Base-by-base conservation (phyloP, 35 echinoderm and acorn worm genomes). In the Anneissia japonica region DNA sequence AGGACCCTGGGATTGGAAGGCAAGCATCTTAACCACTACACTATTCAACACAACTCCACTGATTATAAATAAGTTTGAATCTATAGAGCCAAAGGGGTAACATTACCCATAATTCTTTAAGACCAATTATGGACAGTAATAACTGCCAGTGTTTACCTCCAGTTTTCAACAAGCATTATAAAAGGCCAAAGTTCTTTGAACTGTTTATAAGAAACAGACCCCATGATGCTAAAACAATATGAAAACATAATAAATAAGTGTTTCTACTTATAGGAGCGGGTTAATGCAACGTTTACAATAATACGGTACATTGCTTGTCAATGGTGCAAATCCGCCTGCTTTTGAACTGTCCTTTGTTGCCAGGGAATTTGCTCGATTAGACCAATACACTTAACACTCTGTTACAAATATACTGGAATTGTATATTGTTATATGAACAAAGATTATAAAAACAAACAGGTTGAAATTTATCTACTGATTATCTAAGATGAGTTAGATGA, bases 171-270 rank as follows among this genome's bases (percentile, higher is more conserved):
- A 64, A 64, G 51, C 1, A 12, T 16, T 64, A 19, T 64, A 64
- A 64, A 64, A 64, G 51, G 51, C 51, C 51, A 64, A 64, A 64
- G 51, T 64, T 64, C 51, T 64, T 64, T 64, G 51, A 64, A 64
- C 11, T 64, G 26, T 64, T 64, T 64, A 64, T 23, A 64, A 23
- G 51, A 64, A 23, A 19, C 11, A 64, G 26, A 26, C 6, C 51
- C 51, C 51, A 64, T 23, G 19, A 12, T 64, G 21, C 9, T 23
- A 64, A 64, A 64, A 64, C 51, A 64, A 64, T 19, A 64, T 1
- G 51, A 64, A 64, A 64, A 64, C 51, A 64, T 23, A 64, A 64
- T 64, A 64, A 64, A 64, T 64, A 64, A 64, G 51, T 64, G 19
- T 64, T 16, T 64, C 51, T 64, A 64, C 51, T 23, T 26, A 64